A percentile compares a stretch with the other conserved stretches of the same genome.
These are phyloP conservation scores for Sebastes fasciatus DNA, from an alignment of 2,113 vertebrate species.

Conservation along the genomic window DNA sequence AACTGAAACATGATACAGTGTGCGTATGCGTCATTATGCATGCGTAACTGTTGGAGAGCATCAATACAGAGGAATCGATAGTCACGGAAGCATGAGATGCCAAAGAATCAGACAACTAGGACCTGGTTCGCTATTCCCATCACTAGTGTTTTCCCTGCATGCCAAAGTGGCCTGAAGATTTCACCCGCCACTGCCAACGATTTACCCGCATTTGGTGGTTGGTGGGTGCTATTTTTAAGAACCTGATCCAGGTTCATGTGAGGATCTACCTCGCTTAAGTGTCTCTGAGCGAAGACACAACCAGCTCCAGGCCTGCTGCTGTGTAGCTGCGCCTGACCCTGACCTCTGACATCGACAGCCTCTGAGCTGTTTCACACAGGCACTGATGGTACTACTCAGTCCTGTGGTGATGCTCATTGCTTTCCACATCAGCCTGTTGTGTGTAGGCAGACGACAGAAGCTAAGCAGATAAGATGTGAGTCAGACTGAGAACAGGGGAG, in stretches of 20 bases:
- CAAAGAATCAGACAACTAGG: too few relatives aligned
- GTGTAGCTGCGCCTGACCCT: conserved; percentile 14
- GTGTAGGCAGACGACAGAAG: conserved; percentile 12
- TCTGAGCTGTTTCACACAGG: conserved; percentile 7
- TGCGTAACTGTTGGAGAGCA: too few relatives aligned
- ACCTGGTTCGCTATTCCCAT: too few relatives aligned
- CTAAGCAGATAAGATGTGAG: conserved; percentile 21
- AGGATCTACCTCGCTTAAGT: background rate
- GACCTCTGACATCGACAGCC: conserved; percentile 23
- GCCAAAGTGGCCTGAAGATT: too few relatives aligned
- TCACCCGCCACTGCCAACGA: too few relatives aligned
- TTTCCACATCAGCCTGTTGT: conserved; percentile 7
- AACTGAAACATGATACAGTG: too few relatives aligned
- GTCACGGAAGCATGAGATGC: too few relatives aligned
- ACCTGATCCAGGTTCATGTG: background rate
- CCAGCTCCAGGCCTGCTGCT: conserved; percentile 6
- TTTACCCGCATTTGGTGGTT: too few relatives aligned
- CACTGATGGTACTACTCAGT: background rate
- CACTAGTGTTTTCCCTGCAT: too few relatives aligned
- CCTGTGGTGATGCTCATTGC: background rate
- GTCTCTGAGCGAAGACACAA: background rate
- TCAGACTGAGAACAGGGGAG: conserved; percentile 28
- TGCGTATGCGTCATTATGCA: too few relatives aligned
- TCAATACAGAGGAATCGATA: too few relatives aligned
- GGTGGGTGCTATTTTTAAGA: too few relatives aligned